Evolutionary conservation across 2,797 vertebrate genomes (phyloP), one percentile per base, ranked within the genome.

Genomic region (Melanotaenia parkinsoni): DNA sequence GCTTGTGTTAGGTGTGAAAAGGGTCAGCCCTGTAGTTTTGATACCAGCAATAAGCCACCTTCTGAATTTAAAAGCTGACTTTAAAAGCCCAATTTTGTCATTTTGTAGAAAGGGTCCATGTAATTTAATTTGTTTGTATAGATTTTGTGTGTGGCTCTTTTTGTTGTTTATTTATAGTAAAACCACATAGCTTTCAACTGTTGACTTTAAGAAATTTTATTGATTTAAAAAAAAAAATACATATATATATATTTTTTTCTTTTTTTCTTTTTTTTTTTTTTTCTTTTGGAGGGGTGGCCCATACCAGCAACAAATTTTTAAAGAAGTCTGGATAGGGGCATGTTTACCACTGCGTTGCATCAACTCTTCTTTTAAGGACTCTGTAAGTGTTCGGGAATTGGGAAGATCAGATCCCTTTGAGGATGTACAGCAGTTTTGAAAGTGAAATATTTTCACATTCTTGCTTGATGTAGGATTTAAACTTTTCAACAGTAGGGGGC

Each of bases 1-100:
- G 66, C 69, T 70, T 66, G 50, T 83, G 81, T 81, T 77, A 32
- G 53, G 58, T 60, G 8, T 82, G 83, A 88, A 33, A 76, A 60
- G 84, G 87, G 81, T 88, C 77, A 81, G 62, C 50, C 73, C 56
- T 63, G 66, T 65, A 13, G 57, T 62, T 84, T 67, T 67, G 40
- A 84, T 68, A 74, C 35, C 58, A 45, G 62, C 57, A 72, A 59
- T 63, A 81, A 68, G 64, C 84, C 72, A 74, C 72, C 64, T 22
- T 33, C 56, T 77, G 64, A 84, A 57, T 72, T 75, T 60, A 70
- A 68, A 57, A 43, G 32, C 54, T 80, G 72, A 70, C 64, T 67
- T 60, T 3, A 32, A 50, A 32, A 56, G 69, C 66, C 80, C 77
- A 65, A 73, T 63, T 50, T 26, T 26, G 50, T 72, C n/a, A 20